phyloP scores from a whole-genome alignment of 1,140 invertebrate genomes.

The Cyphomyrmex costatus region DNA sequence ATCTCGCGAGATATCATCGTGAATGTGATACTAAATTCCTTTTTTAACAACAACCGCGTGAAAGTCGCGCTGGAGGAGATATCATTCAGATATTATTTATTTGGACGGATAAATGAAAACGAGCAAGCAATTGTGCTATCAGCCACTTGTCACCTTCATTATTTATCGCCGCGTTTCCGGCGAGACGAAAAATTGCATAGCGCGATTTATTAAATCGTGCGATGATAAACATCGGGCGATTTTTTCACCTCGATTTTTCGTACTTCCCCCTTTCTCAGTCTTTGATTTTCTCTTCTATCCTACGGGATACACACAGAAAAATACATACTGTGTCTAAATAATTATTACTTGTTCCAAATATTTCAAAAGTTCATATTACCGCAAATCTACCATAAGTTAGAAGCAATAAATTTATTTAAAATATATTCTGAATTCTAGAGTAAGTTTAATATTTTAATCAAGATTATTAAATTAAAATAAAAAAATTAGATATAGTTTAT shows the following conservation, averaged over 20 bases:
- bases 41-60: conserved; percentile 34
- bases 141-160: neutral
- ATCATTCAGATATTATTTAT: conserved; percentile 40
- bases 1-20: conserved; percentile 42
- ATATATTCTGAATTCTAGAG: too few species aligned
- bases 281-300: neutral
- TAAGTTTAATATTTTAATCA: too few species aligned
- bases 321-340: too few species aligned
- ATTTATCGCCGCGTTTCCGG: conserved; percentile 8
- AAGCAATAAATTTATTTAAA: too few species aligned
- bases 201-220: neutral
- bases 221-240: neutral
- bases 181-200: neutral
- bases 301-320: too few species aligned
- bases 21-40: conserved; percentile 31
- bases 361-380: too few species aligned
- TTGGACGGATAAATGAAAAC: neutral
- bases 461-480: too few species aligned
- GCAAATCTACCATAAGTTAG: too few species aligned
- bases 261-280: neutral
- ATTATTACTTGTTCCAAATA: too few species aligned
- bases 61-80: conserved; percentile 31
- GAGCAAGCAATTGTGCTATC: neutral
- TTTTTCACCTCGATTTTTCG: neutral
- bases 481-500: too few species aligned